Conservation (phyloP, 2,113 vertebrate genomes). For the Paralichthys olivaceus region DNA sequence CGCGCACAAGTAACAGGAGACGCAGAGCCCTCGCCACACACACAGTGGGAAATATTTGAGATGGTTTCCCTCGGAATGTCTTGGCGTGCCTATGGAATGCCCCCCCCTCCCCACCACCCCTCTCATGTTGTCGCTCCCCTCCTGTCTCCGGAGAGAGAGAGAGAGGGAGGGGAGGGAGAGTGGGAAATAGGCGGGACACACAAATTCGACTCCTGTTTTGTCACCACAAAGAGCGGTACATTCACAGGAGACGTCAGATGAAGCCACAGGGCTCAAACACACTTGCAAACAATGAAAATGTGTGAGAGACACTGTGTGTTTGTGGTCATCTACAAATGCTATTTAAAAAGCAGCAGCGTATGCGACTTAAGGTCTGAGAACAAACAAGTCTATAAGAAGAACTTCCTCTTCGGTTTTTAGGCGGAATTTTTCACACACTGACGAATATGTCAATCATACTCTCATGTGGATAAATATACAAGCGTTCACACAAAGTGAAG, state of each 20-base stretch:
- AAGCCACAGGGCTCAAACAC: constrained; percentile 1
- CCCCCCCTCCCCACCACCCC: constrained; percentile 38
- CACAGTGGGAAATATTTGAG: constrained; percentile 84
- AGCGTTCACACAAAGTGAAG: neutral
- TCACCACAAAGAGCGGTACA: constrained; percentile 13
- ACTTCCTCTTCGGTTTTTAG: neutral
- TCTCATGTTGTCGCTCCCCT: constrained; percentile 50
- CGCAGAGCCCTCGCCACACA: constrained; percentile 68
- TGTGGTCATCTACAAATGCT: neutral
- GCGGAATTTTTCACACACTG: neutral
- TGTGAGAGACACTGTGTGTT: neutral
- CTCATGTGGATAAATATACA: constrained; percentile 8
- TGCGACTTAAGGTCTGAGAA: constrained; percentile 17
- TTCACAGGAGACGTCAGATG: neutral
- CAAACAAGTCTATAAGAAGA: neutral
- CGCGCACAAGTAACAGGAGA: constrained; percentile 64
- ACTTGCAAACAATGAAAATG: neutral
- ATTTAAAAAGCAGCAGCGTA: neutral
- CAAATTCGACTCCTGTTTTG: constrained; percentile 52
- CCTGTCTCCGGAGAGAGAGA: constrained; percentile 44
- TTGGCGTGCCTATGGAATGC: constrained; percentile 84
- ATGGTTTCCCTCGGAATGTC: constrained; percentile 87
- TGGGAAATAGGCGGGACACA: constrained; percentile 46
- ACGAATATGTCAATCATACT: neutral
- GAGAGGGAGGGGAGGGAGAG: constrained; percentile 32